Base-by-base conservation (phyloP, 2,113 vertebrate species). In the Peromyscus californicus region DNA sequence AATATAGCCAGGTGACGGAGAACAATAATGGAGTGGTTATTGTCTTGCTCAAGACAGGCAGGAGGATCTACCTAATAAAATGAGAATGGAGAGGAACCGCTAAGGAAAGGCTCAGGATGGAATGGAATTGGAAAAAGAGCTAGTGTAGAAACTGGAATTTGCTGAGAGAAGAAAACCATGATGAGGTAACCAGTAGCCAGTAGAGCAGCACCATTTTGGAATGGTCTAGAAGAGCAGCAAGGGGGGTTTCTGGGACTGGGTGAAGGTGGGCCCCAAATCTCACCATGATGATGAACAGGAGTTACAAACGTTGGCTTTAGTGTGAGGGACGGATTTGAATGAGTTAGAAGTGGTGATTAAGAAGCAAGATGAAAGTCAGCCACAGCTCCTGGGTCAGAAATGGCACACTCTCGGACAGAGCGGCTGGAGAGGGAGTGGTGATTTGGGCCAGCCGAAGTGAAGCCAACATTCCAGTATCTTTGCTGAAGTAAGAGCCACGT, bases 381-480 rank as follows among this genome's bases (percentile, higher is more conserved):
- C 39, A 21, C 5, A 59, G 2, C 4, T 26, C 7, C 21, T 8
- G 7, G 3, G 3, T 33, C 17, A 76, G 39, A 91, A 72, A n/a
- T 36, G 83, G n/a, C 4, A 17, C 13, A 10, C 24, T n/a, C 54
- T 78, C 8, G 51, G 48, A 22, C 45, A 75, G 26, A 80, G 36
- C 1, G 11, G 13, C 59, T 11, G 0, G 3, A 33, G 65, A 42
- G 7, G 29, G 11, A 45, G 7, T 10, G 4, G 42, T 54, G 54
- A 51, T 22, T 54, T 21, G 26, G 1, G 5, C 2, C 8, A 3
- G 16, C 26, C 84, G 31, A 75, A 39, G 22, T 63, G 75, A 57
- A 33, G 39, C 61, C 26, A 39, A 59, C 79, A 65, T 22, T 12
- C 33, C 26, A 72, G 26, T 10, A 22, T 29, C 69, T 26, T 48